Percentiles rank a stretch among this genome's conserved stretches.
These are phyloP conservation scores for Spea multiplicata DNA, from an alignment of 2,113 vertebrate genomes.

Conservation along the genomic window DNA sequence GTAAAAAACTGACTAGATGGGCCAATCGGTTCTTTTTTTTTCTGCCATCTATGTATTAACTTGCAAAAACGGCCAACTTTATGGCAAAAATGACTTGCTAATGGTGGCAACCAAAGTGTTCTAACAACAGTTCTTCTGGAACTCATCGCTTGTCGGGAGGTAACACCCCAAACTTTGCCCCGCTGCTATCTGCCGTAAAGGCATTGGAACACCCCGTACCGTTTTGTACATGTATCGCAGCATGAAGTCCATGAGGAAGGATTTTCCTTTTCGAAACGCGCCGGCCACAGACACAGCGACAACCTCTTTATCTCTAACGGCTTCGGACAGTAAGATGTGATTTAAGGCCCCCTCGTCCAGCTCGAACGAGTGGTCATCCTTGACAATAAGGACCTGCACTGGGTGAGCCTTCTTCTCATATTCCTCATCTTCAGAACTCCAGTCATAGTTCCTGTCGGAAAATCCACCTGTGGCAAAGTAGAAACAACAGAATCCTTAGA, in stretches of 20 bases:
- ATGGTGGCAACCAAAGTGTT: too few relatives aligned
- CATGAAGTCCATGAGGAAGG: constrained; percentile 99
- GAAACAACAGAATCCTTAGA: background rate
- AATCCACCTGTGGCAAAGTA: constrained; percentile 67
- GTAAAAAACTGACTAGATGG: too few relatives aligned
- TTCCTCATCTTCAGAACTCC: constrained; percentile 96
- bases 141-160: too few relatives aligned
- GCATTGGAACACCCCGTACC: constrained; percentile 56
- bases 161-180: too few relatives aligned
- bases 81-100: too few relatives aligned
- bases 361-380: constrained; percentile 96
- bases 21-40: too few relatives aligned
- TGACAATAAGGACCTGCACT: constrained; percentile 91
- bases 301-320: constrained; percentile 88
- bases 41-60: too few relatives aligned
- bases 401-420: constrained; percentile 84
- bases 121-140: too few relatives aligned
- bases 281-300: constrained; percentile 94
- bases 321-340: constrained; percentile 87
- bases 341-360: constrained; percentile 88
- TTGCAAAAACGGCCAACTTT: too few relatives aligned
- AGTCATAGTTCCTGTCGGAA: constrained; percentile 83
- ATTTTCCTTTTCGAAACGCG: constrained; percentile 96
- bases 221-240: constrained; percentile 97
- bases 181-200: too few relatives aligned